These are phyloP conservation scores for Caracal caracal DNA, from an alignment of 2,113 vertebrate genomes.

Conservation along the genomic window DNA sequence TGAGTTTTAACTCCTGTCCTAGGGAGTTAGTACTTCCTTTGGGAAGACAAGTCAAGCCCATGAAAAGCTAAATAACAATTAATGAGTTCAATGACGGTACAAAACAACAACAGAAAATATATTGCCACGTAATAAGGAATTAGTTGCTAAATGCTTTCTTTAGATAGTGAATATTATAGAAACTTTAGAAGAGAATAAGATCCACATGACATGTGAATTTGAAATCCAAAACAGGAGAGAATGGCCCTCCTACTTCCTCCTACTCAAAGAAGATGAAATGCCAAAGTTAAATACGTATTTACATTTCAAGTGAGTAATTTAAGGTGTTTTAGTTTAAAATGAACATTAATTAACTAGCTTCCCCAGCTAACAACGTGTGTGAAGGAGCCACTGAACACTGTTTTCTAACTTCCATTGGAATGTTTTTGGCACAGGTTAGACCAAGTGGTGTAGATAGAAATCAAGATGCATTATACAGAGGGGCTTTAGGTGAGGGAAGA, in stretches of 20 bases:
- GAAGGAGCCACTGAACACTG: constrained; percentile 2
- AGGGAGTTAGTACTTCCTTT: constrained; percentile 29
- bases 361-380: neutral
- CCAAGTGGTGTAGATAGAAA: neutral
- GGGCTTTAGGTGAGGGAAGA: neutral
- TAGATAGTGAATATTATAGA: constrained; percentile 7
- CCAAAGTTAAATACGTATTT: constrained; percentile 57
- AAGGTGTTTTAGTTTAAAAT: constrained; percentile 49
- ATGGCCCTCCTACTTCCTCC: constrained; percentile 16
- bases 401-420: neutral
- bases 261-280: constrained; percentile 23
- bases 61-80: constrained; percentile 66
- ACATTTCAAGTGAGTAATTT: constrained; percentile 63
- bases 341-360: constrained; percentile 50
- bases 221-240: constrained; percentile 47
- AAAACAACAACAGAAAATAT: constrained; percentile 57
- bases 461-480: neutral
- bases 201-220: neutral
- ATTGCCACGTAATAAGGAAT: constrained; percentile 27
- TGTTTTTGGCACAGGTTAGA: neutral
- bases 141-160: constrained; percentile 58
- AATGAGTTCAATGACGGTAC: constrained; percentile 51
- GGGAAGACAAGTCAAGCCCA: constrained; percentile 24
- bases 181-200: constrained; percentile 32
- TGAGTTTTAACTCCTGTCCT: neutral